These are phyloP conservation scores for Oopsacas minuta DNA, from an alignment of 37 sponge, comb jelly and placozoan genomes.

Conservation along the genomic window DNA sequence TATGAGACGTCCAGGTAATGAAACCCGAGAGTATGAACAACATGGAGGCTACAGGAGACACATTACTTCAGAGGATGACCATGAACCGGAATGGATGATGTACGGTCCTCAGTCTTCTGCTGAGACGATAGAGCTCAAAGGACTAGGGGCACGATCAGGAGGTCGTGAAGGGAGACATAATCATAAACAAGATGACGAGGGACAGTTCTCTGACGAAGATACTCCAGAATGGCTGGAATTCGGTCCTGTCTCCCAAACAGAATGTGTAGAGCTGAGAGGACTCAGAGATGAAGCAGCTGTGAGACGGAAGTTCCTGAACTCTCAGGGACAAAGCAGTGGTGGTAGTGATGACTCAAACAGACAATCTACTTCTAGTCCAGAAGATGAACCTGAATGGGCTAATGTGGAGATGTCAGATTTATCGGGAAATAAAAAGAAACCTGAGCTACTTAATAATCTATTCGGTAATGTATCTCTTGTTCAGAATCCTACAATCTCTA, in stretches of 20 bases:
- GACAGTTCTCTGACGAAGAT: neutral
- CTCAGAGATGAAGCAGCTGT: neutral
- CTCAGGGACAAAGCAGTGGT: neutral
- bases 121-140: constrained; percentile 20
- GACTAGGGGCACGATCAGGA: neutral
- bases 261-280: constrained; percentile 10
- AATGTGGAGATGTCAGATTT: neutral
- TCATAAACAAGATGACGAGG: neutral
- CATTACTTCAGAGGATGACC: neutral
- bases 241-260: constrained; percentile 3
- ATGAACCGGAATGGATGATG: constrained; percentile 24
- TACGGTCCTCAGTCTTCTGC: neutral
- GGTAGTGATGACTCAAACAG: neutral
- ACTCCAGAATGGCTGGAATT: neutral
- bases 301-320: neutral
- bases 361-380: neutral
- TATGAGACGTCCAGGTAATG: neutral
- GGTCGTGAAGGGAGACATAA: neutral
- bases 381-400: constrained; percentile 4
- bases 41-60: neutral
- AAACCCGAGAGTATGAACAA: neutral
- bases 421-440: neutral
- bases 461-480: neutral
- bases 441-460: neutral
- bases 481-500: neutral